Percentiles rank a stretch among this genome's conserved stretches.
Conservation (phyloP, 2,888 invertebrate species). For the Hydrotaea cyrtoneurina region DNA sequence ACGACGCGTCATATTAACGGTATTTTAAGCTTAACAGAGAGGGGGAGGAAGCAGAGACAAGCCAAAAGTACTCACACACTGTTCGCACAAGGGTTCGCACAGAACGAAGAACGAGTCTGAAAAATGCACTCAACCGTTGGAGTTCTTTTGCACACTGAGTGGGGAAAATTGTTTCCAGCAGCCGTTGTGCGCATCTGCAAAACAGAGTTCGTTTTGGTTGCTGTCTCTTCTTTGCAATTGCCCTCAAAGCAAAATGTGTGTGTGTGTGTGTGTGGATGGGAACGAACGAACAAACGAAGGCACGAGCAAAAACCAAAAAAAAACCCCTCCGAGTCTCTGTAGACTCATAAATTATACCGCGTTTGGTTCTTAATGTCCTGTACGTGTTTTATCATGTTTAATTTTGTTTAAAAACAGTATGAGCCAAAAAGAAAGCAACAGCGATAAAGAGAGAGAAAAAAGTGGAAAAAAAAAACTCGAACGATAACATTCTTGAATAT, state of each 20-base stretch:
- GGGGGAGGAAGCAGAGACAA: conserved; percentile 20
- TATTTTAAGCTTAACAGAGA: conserved; percentile 63
- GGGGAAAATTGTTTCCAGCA: not conserved
- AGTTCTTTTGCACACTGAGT: not conserved
- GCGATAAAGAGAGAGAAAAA: not conserved
- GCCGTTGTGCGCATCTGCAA: conserved; percentile 8
- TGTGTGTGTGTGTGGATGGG: not conserved
- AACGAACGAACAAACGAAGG: not conserved
- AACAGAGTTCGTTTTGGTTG: not conserved
- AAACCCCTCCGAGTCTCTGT: conserved; percentile 61
- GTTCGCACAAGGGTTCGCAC: conserved; percentile 50
- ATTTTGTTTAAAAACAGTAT: conserved; percentile 59
- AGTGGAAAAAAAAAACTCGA: not conserved
- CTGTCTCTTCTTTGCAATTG: conserved; percentile 14
- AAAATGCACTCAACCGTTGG: conserved; percentile 5
- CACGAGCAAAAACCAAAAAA: conserved; percentile 24
- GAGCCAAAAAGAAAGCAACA: conserved; percentile 2
- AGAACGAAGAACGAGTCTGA: conserved; percentile 49
- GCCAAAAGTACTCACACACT: conserved; percentile 56
- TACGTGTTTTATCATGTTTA: conserved; percentile 68
- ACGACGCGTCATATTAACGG: conserved; percentile 71
- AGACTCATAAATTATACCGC: conserved; percentile 68
- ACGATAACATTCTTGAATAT: conserved; percentile 12
- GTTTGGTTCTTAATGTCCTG: conserved; percentile 68
- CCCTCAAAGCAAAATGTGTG: conserved; percentile 10